Base-by-base conservation (phyloP, 2,797 vertebrate species). In the Australoheros facetus region DNA sequence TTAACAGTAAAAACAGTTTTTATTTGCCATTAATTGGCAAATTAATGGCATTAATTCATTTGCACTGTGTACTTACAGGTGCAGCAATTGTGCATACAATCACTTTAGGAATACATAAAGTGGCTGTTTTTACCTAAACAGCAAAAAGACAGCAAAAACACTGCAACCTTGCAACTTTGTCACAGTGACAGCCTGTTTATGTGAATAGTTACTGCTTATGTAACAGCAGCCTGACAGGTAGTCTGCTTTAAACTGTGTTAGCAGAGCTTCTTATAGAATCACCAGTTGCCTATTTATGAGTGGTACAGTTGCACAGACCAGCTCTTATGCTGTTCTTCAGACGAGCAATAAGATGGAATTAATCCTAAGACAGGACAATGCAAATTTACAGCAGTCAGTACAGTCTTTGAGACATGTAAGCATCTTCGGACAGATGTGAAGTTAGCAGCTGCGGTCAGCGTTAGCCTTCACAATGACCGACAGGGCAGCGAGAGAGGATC, bases 381-480 rank as follows among this genome's bases (percentile, higher is more conserved):
- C 45, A 54, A 54, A 75, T 62, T 66, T 55, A 69, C 34, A 75
- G 39, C 56, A 34, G 64, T 80, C 84, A 80, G 80, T 26, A 26
- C 74, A 83, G 28, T 30, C 4, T 71, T 54, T 8, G 16, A 71
- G 45, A 66, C 26, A 48, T 42, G 57, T 32, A 54, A 32, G 9
- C 30, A 26, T 71, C 55, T 75, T 75, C 71, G 59, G 59, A 60
- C 30, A 30, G 37, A 73, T 54, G 6, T 12, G 12, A 30, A 72
- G 72, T 71, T n/a, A 2, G 48, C 75, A 73, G 71, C 71, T 80
- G 71, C 64, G 60, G 75, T 75, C 64, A 58, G 37, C 4, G 16
- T 4, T 51, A 51, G 64, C 51, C 19, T 32, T 32, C 56, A 32
- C 28, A 30, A 10, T 19, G 28, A 58, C 17, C 3, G 28, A 32